phyloP scores from a whole-genome alignment of 2,888 invertebrate species.

The Diloba caeruleocephala region DNA sequence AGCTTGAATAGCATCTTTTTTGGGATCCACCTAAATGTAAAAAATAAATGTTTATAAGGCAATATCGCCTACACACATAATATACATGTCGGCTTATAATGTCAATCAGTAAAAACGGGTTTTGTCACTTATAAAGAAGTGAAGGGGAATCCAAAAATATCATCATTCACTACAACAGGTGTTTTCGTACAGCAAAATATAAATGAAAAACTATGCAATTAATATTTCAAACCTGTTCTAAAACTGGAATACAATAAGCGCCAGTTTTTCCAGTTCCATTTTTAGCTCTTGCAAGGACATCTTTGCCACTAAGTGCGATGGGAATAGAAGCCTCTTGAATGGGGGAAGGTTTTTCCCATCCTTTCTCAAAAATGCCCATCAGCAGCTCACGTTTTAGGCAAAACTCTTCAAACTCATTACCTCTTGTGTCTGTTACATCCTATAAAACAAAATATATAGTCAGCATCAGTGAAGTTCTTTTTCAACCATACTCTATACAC shows the following conservation, averaged over 20 bases:
- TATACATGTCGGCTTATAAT: not conserved
- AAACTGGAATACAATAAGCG: slow-evolving; percentile 99
- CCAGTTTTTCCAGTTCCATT: slow-evolving; percentile 99
- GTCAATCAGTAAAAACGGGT: slow-evolving; percentile 54
- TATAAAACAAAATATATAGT: slow-evolving; percentile 66
- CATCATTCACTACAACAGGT: slow-evolving; percentile 69
- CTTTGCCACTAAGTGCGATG: slow-evolving; percentile 98
- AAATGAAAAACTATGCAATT: slow-evolving; percentile 23
- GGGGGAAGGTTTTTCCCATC: slow-evolving; percentile 99
- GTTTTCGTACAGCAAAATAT: slow-evolving; percentile 1
- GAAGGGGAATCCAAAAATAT: slow-evolving; percentile 87
- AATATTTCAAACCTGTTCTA: slow-evolving; percentile 92
- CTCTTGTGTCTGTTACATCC: slow-evolving; percentile 99
- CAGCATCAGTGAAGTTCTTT: not conserved
- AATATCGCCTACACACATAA: slow-evolving; percentile 1
- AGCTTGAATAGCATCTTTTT: slow-evolving; percentile 98
- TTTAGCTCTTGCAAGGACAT: slow-evolving; percentile 99
- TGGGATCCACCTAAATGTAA: slow-evolving; percentile 91
- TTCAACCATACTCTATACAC: no score
- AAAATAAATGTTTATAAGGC: slow-evolving; percentile 16
- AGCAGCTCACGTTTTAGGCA: slow-evolving; percentile 98
- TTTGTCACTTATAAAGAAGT: slow-evolving; percentile 85
- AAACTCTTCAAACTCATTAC: slow-evolving; percentile 99
- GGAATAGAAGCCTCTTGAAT: slow-evolving; percentile 99
- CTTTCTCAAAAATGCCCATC: slow-evolving; percentile 99